Base-by-base conservation (phyloP, 2,797 vertebrate genomes). In the Okamejei kenojei region DNA sequence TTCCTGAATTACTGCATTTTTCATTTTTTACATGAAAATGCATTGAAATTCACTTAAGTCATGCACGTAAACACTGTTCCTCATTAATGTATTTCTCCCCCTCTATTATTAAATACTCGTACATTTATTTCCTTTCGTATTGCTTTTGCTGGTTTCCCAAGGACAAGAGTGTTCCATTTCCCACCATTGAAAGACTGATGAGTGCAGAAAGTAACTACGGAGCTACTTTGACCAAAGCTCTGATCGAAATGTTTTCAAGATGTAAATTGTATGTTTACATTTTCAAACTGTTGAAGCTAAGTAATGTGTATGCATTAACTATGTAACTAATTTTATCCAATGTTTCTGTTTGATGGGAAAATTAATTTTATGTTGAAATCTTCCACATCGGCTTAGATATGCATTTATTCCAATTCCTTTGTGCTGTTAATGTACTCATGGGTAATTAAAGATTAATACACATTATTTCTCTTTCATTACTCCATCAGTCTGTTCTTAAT, bases 341-440 rank as follows among this genome's bases (percentile, higher is more conserved):
- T 38, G 35, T 45, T 92, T 92, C 71, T 71, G 65, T 76, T 29
- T 73, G 71, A 76, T 26, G 29, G 35, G 68, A 63, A 92, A 76
- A 68, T 68, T 17, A 54, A 88, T 88, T 88, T 88, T 35, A 68
- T 65, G 61, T 92, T 74, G 90, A 76, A 92, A 92, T 76, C 38
- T 58, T 76, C 23, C 26, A 71, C 68, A 54, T 68, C 65, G 8
- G 8, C 68, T 74, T 68, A 74, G 90, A 38, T 92, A 45, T 76
- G 71, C 38, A 54, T 74, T 92, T 58, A 92, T 92, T 92, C 90
- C 68, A 92, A 45, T 74, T 76, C 23, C 93, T 93, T 71, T 94
- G 94, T 90, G 93, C 93, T 94, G 71, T 94, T 95, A 95, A 95
- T 95, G 94, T 95, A 94, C 94, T 95, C 94, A 91, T 93, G 95